These are phyloP conservation scores for Pseudolaguvia tuberculata DNA, from an alignment of 2,113 vertebrate species.

Conservation along the genomic window DNA sequence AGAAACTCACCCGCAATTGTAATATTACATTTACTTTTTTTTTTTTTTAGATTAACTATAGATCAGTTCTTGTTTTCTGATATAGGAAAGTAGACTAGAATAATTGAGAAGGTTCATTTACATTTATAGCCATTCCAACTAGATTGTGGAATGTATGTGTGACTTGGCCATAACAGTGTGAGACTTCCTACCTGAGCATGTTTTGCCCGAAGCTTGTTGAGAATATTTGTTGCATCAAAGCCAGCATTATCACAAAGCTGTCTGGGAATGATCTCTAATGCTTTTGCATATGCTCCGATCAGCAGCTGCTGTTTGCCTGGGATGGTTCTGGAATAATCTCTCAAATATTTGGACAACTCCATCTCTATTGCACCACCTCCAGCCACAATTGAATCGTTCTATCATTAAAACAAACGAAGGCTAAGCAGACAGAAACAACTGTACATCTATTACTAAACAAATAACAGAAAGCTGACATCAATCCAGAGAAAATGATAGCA, in stretches of 20 bases:
- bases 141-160: background rate
- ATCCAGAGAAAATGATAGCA: background rate
- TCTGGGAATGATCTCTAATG: conserved; percentile 91
- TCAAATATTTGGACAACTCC: conserved; percentile 91
- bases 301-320: conserved; percentile 96
- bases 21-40: too few species aligned
- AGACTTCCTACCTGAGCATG: conserved; percentile 82
- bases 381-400: conserved; percentile 93
- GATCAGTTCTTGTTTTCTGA: background rate
- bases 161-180: background rate
- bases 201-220: conserved; percentile 94
- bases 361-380: conserved; percentile 96
- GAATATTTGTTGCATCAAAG: conserved; percentile 98
- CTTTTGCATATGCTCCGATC: conserved; percentile 93
- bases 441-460: too few species aligned
- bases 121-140: background rate
- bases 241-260: conserved; percentile 98
- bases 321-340: conserved; percentile 94
- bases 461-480: too few species aligned
- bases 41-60: background rate
- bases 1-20: too few species aligned
- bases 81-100: background rate
- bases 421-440: background rate
- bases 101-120: background rate
- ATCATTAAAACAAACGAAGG: background rate